Evolutionary conservation across 2,888 invertebrate genomes (phyloP).

Genomic region (Dryadula phaetusa): DNA sequence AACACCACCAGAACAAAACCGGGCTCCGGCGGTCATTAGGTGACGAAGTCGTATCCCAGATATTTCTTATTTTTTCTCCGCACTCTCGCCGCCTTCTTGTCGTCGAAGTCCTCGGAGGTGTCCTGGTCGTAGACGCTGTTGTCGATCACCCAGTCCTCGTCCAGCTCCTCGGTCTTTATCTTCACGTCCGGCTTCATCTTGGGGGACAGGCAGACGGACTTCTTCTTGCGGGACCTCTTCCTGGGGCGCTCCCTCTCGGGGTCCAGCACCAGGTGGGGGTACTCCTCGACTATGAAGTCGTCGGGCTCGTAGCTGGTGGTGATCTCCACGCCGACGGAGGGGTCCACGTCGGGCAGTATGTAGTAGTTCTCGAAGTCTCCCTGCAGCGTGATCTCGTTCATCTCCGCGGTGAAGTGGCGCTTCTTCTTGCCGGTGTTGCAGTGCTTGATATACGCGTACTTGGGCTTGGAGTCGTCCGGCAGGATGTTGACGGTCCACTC

Average conservation of each 20-base stretch:
- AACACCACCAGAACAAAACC: too few relatives aligned
- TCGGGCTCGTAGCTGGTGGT: slow-evolving; percentile 77
- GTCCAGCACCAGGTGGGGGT: slow-evolving; percentile 71
- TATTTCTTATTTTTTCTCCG: slow-evolving; percentile 81
- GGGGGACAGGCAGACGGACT: slow-evolving; percentile 56
- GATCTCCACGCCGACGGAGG: slow-evolving; percentile 72
- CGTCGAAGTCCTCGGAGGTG: slow-evolving; percentile 64
- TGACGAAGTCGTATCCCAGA: slow-evolving; percentile 75
- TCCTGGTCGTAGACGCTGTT: slow-evolving; percentile 69
- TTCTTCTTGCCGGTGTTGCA: slow-evolving; percentile 74
- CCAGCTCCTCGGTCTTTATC: slow-evolving; percentile 54
- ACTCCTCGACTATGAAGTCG: slow-evolving; percentile 73
- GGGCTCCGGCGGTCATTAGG: slow-evolving; percentile 57
- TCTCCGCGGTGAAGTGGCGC: slow-evolving; percentile 72
- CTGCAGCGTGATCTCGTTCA: slow-evolving; percentile 73
- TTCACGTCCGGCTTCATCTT: slow-evolving; percentile 56
- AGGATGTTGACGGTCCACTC: slow-evolving; percentile 77
- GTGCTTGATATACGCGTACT: slow-evolving; percentile 77
- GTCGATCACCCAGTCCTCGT: slow-evolving; percentile 72
- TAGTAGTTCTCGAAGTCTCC: slow-evolving; percentile 79
- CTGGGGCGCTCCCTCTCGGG: slow-evolving; percentile 66
- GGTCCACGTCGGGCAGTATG: slow-evolving; percentile 77
- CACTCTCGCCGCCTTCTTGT: slow-evolving; percentile 69
- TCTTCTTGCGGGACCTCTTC: slow-evolving; percentile 60
- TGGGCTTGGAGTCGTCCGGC: slow-evolving; percentile 68